Evolutionary conservation across 2,888 invertebrate species (phyloP).

Genomic region (Empis livida): DNA sequence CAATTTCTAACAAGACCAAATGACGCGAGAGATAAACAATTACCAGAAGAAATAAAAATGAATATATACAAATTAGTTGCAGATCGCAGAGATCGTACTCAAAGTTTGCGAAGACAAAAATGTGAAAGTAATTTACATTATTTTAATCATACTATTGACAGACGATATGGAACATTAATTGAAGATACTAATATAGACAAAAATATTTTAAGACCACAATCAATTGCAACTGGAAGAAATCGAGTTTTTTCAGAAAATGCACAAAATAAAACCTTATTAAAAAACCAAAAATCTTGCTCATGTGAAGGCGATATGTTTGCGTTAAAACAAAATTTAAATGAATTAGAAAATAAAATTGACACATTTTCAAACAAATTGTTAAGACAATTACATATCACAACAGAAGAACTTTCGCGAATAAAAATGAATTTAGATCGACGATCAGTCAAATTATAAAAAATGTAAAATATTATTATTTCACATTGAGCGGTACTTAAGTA

Average conservation of each 20-base stretch:
- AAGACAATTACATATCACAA: slow-evolving; percentile 23
- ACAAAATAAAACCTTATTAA: neutral
- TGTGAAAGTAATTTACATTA: slow-evolving; percentile 31
- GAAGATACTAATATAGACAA: slow-evolving; percentile 7
- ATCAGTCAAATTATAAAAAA: too few relatives aligned
- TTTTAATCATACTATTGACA: slow-evolving; percentile 16
- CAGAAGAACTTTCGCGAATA: slow-evolving; percentile 27
- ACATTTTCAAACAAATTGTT: slow-evolving; percentile 23
- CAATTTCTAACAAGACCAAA: slow-evolving; percentile 66
- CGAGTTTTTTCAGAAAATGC: neutral
- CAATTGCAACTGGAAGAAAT: slow-evolving; percentile 5
- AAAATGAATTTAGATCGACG: slow-evolving; percentile 20
- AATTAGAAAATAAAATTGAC: slow-evolving; percentile 24
- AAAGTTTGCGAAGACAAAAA: slow-evolving; percentile 39
- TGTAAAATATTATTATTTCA: neutral
- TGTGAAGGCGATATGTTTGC: slow-evolving; percentile 18
- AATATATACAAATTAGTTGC: slow-evolving; percentile 62
- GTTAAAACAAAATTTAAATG: slow-evolving; percentile 20
- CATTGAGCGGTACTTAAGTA: too few relatives aligned
- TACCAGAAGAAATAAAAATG: slow-evolving; percentile 61
- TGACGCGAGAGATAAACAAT: slow-evolving; percentile 64
- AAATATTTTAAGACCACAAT: slow-evolving; percentile 7
- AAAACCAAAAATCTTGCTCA: slow-evolving; percentile 20
- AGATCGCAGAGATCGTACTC: slow-evolving; percentile 48
- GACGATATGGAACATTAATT: neutral